These are phyloP conservation scores for Maconellicoccus hirsutus DNA, from an alignment of 1,140 invertebrate species.

Conservation along the genomic window DNA sequence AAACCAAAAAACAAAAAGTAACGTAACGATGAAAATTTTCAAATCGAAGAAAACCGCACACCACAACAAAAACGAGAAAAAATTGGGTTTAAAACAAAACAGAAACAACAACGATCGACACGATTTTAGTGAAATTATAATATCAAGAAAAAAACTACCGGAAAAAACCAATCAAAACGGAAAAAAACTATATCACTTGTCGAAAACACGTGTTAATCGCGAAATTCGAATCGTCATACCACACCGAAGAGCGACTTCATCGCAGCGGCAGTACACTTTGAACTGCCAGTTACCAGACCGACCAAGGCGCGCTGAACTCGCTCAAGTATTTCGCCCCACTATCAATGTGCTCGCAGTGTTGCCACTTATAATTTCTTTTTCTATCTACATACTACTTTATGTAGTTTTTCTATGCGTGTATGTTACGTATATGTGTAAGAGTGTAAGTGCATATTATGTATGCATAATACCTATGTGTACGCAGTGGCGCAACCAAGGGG, in stretches of 20 bases:
- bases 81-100: too few relatives aligned
- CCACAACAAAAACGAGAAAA: too few relatives aligned
- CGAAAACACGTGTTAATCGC: conserved; percentile 14
- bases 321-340: background rate
- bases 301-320: conserved; percentile 11
- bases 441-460: too few relatives aligned
- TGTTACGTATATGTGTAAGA: too few relatives aligned
- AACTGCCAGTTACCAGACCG: too few relatives aligned
- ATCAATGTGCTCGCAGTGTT: background rate
- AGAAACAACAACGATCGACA: background rate
- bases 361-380: too few relatives aligned
- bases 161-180: background rate
- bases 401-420: too few relatives aligned
- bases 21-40: background rate
- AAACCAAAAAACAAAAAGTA: background rate
- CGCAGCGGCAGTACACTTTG: background rate
- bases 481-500: too few relatives aligned
- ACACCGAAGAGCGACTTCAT: background rate
- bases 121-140: background rate
- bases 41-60: background rate
- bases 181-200: conserved; percentile 5
- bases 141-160: too few relatives aligned
- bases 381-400: too few relatives aligned
- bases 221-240: conserved; percentile 2
- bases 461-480: too few relatives aligned